Evolutionary conservation across 2,113 vertebrate genomes (phyloP).

Genomic region (Plecotus auritus): DNA sequence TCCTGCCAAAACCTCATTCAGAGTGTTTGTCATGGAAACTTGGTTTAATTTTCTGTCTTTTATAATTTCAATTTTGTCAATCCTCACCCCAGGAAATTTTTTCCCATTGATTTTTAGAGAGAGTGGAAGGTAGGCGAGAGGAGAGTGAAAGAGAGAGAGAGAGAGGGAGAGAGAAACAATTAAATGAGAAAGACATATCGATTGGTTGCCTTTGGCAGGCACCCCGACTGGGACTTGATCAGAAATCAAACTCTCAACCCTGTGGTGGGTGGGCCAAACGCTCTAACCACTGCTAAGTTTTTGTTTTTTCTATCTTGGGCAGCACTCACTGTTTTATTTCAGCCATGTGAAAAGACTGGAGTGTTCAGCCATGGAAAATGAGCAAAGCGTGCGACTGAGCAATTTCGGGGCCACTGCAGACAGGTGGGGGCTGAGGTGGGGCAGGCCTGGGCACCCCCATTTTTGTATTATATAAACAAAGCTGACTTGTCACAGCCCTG

Average conservation of each 20-base stretch:
- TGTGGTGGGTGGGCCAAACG: no score
- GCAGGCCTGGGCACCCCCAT: rapidly evolving
- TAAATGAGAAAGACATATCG: no score
- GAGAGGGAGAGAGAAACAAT: no score
- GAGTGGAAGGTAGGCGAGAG: no score
- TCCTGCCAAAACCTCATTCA: neutral
- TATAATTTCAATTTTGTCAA: no score
- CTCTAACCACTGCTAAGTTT: neutral
- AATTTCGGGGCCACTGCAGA: neutral
- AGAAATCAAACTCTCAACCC: no score
- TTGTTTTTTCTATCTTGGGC: neutral
- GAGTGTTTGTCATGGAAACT: neutral
- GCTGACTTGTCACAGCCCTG: neutral
- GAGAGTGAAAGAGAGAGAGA: no score
- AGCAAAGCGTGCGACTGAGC: neutral
- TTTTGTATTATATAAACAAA: neutral
- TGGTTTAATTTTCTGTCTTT: neutral
- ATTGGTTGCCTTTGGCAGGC: no score
- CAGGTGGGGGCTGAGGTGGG: neutral
- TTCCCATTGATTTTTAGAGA: no score
- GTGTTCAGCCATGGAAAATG: neutral
- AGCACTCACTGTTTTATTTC: neutral
- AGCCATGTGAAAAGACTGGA: neutral
- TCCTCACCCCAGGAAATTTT: no score
- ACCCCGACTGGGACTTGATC: no score